These are phyloP conservation scores for Eulemur albifrons DNA, from an alignment of 2,797 vertebrate genomes.

Conservation along the genomic window DNA sequence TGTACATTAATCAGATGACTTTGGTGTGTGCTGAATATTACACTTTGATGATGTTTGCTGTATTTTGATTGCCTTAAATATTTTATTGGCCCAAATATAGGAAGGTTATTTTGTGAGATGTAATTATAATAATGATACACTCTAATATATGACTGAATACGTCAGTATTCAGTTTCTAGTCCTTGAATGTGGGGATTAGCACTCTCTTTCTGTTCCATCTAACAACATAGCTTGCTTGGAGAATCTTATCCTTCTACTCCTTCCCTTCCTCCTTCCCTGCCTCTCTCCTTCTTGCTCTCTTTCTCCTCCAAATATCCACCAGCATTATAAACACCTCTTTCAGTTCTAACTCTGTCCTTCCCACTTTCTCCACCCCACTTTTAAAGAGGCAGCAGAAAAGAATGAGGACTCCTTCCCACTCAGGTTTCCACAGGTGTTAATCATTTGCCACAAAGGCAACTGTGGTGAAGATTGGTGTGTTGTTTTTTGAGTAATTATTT, in stretches of 20 bases:
- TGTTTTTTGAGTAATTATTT: constrained; percentile 17
- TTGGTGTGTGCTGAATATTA: constrained; percentile 52
- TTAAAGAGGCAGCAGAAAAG: not conserved
- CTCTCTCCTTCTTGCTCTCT: not conserved
- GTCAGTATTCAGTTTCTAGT: not conserved
- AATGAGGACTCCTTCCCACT: not conserved
- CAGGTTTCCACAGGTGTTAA: constrained; percentile 44
- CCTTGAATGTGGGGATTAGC: not conserved
- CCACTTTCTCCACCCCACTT: not conserved
- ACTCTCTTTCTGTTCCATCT: not conserved
- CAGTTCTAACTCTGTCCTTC: not conserved
- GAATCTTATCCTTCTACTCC: not conserved
- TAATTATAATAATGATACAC: not conserved
- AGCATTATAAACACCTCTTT: not conserved
- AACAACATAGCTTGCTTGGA: not conserved
- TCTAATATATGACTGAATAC: not conserved
- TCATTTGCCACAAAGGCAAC: constrained; percentile 15
- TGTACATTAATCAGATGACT: constrained; percentile 29
- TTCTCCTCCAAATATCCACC: too few relatives aligned
- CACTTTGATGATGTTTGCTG: constrained; percentile 40
- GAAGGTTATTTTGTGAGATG: not conserved
- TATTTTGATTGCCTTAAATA: constrained; percentile 54
- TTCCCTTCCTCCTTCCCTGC: not conserved
- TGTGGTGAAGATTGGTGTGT: not conserved
- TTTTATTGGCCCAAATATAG: constrained; percentile 77